Percentiles rank a stretch among this genome's conserved stretches.
Evolutionary conservation across 2,888 invertebrate genomes (phyloP).

Genomic region (Oscheius sp.): DNA sequence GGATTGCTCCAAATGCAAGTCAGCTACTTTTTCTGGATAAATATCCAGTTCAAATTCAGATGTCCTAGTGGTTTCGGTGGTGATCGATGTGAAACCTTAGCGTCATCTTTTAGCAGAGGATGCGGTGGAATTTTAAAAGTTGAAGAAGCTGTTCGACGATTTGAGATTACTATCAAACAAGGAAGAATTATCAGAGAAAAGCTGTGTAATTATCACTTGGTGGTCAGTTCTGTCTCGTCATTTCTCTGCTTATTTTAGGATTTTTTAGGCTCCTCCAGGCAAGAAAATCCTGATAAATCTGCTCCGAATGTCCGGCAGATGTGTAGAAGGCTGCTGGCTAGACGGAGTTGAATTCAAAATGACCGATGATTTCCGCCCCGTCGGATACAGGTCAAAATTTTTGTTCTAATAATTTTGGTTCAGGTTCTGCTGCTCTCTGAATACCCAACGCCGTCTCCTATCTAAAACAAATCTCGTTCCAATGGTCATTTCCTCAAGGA

Average conservation of each 20-base stretch:
- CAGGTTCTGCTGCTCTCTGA: slow-evolving; percentile 55
- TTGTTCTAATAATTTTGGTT: not conserved
- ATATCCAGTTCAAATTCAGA: slow-evolving; percentile 29
- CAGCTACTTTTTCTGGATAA: not conserved
- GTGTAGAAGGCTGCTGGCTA: slow-evolving; percentile 58
- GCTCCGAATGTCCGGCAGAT: slow-evolving; percentile 48
- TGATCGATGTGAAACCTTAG: slow-evolving; percentile 45
- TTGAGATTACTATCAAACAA: slow-evolving; percentile 56
- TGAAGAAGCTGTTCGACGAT: slow-evolving; percentile 48
- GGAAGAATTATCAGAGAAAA: slow-evolving; percentile 39
- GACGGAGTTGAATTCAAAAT: slow-evolving; percentile 59
- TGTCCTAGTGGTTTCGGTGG: slow-evolving; percentile 61
- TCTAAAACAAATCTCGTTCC: slow-evolving; percentile 53
- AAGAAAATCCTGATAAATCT: slow-evolving; percentile 51
- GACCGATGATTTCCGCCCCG: slow-evolving; percentile 50
- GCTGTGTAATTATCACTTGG: slow-evolving; percentile 54
- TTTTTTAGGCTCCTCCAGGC: slow-evolving; percentile 46
- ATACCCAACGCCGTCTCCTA: slow-evolving; percentile 40
- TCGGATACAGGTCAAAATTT: slow-evolving; percentile 51
- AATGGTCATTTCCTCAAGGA: slow-evolving; percentile 47
- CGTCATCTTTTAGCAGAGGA: slow-evolving; percentile 12
- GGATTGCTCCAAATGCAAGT: slow-evolving; percentile 56
- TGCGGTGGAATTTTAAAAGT: slow-evolving; percentile 56
- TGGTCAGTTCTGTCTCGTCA: slow-evolving; percentile 30
- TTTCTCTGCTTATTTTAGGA: too few relatives aligned